A percentile compares a stretch with the other conserved stretches of the same genome.
These are phyloP conservation scores for Leptodactylus fallax DNA, from an alignment of 2,797 vertebrate species.

Conservation along the genomic window DNA sequence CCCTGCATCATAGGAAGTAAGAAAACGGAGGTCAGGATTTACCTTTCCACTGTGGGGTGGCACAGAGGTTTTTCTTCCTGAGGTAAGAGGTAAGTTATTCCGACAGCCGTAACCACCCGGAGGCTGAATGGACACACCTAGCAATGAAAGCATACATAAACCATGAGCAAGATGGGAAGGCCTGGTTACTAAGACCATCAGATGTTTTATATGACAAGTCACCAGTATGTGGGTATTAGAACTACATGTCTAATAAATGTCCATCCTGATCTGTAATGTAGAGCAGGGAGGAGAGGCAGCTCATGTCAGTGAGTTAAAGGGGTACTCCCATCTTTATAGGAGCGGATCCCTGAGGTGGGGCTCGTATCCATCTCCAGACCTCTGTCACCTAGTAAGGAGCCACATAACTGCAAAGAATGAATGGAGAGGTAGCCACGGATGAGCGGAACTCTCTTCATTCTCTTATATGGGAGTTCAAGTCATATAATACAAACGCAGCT, in stretches of 20 bases:
- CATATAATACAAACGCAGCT: no score
- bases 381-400: no score
- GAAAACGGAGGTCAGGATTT: conserved; percentile 48
- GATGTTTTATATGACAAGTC: background rate
- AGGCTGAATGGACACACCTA: conserved; percentile 98
- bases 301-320: no score
- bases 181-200: background rate
- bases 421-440: no score
- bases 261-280: background rate
- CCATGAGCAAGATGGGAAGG: background rate
- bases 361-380: no score
- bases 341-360: no score
- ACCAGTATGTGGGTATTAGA: background rate
- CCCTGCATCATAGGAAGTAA: no score
- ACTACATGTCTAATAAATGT: background rate
- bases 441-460: no score
- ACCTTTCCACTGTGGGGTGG: conserved; percentile 96
- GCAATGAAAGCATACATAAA: background rate
- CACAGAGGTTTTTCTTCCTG: conserved; percentile 96
- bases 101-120: conserved; percentile 95
- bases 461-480: no score
- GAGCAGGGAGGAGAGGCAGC: no score
- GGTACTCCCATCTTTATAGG: no score
- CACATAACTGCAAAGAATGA: no score
- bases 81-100: conserved; percentile 96